phyloP scores from a whole-genome alignment of 2,888 invertebrate genomes.

The Prenolepis imparis region DNA sequence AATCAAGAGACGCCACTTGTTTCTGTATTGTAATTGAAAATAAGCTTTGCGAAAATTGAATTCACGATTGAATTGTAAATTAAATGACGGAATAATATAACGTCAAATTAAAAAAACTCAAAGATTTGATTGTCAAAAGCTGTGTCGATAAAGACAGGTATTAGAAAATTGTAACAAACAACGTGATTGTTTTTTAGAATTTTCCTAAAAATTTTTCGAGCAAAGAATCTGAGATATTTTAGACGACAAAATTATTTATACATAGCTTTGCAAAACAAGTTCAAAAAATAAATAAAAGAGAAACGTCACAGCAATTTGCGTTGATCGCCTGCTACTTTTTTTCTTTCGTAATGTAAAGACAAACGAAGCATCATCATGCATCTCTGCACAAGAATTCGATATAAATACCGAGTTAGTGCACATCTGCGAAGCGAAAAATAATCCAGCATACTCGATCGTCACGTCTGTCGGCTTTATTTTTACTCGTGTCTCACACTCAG shows the following conservation, averaged over 20 bases:
- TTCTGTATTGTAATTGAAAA: not conserved
- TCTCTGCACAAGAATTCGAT: not conserved
- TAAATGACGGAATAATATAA: slow-evolving; percentile 13
- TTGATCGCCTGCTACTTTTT: not conserved
- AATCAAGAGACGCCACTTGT: not conserved
- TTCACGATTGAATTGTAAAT: slow-evolving; percentile 42
- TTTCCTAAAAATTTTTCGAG: not conserved
- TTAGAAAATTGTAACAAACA: not conserved
- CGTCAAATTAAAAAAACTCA: not conserved
- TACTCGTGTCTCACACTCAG: not conserved
- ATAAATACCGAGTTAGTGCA: not conserved
- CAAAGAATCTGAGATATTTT: not conserved
- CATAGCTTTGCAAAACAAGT: not conserved
- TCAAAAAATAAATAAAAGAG: not conserved
- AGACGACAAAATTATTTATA: not conserved
- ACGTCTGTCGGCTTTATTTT: slow-evolving; percentile 17
- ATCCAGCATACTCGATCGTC: not conserved
- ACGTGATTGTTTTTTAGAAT: not conserved
- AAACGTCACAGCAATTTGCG: not conserved
- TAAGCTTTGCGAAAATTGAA: not conserved
- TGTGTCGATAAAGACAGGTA: not conserved
- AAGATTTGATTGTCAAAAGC: not conserved
- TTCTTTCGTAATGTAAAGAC: not conserved
- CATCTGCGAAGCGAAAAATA: slow-evolving; percentile 18
- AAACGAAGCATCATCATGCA: not conserved